Percentiles rank a stretch among this genome's conserved stretches.
These are phyloP conservation scores for Protonemura montana DNA, from an alignment of 2,888 invertebrate species.

Conservation along the genomic window DNA sequence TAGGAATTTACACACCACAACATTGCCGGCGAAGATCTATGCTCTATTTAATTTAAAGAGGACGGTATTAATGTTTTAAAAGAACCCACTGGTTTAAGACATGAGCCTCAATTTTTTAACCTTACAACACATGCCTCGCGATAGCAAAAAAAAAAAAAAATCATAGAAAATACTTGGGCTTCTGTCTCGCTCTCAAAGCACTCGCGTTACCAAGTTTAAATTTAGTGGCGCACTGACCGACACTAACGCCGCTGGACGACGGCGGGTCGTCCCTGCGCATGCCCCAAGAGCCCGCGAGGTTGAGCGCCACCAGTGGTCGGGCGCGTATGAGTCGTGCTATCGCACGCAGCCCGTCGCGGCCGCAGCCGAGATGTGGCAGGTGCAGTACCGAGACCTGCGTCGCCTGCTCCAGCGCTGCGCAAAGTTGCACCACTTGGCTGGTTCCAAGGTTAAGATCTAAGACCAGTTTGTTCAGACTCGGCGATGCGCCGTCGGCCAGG, in stretches of 20 bases:
- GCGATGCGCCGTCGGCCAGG: slow-evolving; percentile 53
- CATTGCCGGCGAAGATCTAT: no score
- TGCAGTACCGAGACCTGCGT: slow-evolving; percentile 63
- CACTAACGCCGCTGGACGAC: slow-evolving; percentile 62
- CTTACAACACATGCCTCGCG: no score
- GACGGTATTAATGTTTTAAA: no score
- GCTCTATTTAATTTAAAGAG: no score
- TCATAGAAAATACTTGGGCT: no score
- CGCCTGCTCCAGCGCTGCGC: slow-evolving; percentile 61
- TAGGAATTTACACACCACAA: no score
- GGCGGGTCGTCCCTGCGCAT: slow-evolving; percentile 62
- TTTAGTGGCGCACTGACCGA: slow-evolving; percentile 57
- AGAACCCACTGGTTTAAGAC: no score
- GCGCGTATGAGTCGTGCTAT: slow-evolving; percentile 61
- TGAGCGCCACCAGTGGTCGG: slow-evolving; percentile 62
- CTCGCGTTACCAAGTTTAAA: no score
- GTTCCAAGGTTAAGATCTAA: slow-evolving; percentile 64
- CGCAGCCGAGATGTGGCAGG: slow-evolving; percentile 65
- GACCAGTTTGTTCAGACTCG: slow-evolving; percentile 61
- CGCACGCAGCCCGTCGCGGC: slow-evolving; percentile 63
- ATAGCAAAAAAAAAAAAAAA: no score
- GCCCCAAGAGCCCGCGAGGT: slow-evolving; percentile 64
- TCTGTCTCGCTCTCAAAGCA: no score
- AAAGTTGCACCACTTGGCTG: slow-evolving; percentile 63
- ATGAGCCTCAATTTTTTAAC: no score